Percentiles rank a stretch among this genome's conserved stretches.
Conservation (phyloP, 2,113 vertebrate species). For the Lanius ludovicianus region DNA sequence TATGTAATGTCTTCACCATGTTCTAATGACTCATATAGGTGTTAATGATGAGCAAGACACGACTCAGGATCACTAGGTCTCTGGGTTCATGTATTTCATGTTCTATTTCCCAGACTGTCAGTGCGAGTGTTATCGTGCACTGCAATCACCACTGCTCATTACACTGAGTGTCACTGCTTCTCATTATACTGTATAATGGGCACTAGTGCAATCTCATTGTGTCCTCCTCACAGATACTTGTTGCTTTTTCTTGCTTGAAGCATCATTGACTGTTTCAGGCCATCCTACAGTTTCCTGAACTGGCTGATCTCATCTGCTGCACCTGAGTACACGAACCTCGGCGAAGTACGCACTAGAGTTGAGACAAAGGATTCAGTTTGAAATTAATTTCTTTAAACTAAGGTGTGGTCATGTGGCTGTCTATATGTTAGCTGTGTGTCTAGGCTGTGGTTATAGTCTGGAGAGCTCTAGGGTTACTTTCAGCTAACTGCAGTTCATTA, state of each 20-base stretch:
- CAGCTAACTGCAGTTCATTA: neutral
- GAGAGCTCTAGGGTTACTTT: neutral
- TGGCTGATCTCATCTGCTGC: neutral
- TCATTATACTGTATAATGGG: neutral
- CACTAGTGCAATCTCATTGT: neutral
- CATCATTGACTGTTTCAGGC: neutral
- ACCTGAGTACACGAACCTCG: neutral
- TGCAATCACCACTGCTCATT: neutral
- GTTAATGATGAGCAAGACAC: conserved; percentile 2
- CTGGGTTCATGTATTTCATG: neutral
- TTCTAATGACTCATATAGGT: conserved; percentile 26
- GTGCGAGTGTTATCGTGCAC: neutral
- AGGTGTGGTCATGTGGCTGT: neutral
- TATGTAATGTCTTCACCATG: neutral
- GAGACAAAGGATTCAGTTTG: neutral
- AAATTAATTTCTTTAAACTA: neutral
- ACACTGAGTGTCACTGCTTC: neutral
- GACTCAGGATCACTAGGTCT: neutral
- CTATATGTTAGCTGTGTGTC: neutral
- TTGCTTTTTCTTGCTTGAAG: neutral
- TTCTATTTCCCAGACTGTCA: neutral
- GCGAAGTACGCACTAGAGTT: neutral
- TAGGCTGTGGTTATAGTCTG: neutral
- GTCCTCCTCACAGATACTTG: neutral
- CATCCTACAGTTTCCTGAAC: neutral